Evolutionary conservation across 2,113 vertebrate species (phyloP).

Genomic region (Aviceda subcristata): DNA sequence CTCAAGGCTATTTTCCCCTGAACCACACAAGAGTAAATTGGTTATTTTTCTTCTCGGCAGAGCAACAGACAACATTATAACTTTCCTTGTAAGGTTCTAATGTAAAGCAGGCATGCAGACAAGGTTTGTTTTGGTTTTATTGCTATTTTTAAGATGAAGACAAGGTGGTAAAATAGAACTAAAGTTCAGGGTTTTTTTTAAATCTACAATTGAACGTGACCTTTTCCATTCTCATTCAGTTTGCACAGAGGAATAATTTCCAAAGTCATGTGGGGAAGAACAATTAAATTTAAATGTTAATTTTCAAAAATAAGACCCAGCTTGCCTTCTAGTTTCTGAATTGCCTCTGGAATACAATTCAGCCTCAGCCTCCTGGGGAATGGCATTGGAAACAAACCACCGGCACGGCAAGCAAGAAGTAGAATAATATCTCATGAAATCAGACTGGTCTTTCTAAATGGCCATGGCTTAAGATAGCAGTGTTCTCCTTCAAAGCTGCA

Average conservation of each 20-base stretch:
- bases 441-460: background rate
- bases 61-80: conserved; percentile 50
- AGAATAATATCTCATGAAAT: background rate
- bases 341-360: background rate
- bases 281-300: conserved; percentile 64
- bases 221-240: conserved; percentile 31
- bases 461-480: background rate
- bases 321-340: conserved; percentile 4
- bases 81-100: conserved; percentile 41
- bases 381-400: background rate
- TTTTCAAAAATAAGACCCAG: conserved; percentile 36
- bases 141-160: background rate
- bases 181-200: background rate
- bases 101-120: conserved; percentile 23
- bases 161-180: conserved; percentile 14
- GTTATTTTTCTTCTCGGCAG: conserved; percentile 60
- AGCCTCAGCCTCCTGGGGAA: background rate
- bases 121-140: conserved; percentile 17
- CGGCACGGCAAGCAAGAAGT: background rate
- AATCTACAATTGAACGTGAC: conserved; percentile 27
- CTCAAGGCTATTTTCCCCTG: conserved; percentile 71
- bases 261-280: background rate
- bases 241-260: conserved; percentile 40
- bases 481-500: background rate
- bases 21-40: conserved; percentile 69